Evolutionary conservation across 2,797 vertebrate species (phyloP).

Genomic region (Helarctos malayanus): DNA sequence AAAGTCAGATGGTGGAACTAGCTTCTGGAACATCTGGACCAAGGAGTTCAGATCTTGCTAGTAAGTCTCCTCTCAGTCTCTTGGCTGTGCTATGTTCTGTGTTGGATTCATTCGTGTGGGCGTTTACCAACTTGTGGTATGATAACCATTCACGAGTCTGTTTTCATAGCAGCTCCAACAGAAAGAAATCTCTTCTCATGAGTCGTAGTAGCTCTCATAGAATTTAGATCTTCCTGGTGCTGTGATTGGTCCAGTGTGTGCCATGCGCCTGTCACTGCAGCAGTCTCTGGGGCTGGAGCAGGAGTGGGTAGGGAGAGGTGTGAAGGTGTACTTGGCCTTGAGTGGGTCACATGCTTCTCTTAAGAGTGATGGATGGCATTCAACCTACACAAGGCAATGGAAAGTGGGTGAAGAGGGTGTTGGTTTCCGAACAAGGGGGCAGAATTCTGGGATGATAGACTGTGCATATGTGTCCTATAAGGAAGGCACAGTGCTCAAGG

Average conservation of each 20-base stretch:
- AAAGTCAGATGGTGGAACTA: not conserved
- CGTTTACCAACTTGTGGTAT: not conserved
- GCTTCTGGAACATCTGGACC: not conserved
- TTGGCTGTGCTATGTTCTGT: not conserved
- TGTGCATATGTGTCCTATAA: not conserved
- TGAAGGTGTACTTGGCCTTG: not conserved
- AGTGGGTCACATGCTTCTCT: not conserved
- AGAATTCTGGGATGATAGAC: not conserved
- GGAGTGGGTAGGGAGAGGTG: not conserved
- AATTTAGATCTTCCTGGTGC: not conserved
- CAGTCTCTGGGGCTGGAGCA: not conserved
- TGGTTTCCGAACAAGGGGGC: not conserved
- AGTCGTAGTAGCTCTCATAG: not conserved
- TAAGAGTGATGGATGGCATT: not conserved
- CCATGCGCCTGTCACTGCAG: accelerated
- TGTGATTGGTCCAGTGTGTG: not conserved
- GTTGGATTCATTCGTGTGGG: not conserved
- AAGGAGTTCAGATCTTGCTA: not conserved
- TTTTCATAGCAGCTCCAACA: not conserved
- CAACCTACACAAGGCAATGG: not conserved
- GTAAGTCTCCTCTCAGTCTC: not conserved
- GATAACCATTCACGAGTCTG: not conserved
- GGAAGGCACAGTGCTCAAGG: not conserved
- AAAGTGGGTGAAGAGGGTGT: not conserved
- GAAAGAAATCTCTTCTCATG: not conserved